phyloP scores from a whole-genome alignment of 1,140 invertebrate species.

The Leucophenga varia region DNA sequence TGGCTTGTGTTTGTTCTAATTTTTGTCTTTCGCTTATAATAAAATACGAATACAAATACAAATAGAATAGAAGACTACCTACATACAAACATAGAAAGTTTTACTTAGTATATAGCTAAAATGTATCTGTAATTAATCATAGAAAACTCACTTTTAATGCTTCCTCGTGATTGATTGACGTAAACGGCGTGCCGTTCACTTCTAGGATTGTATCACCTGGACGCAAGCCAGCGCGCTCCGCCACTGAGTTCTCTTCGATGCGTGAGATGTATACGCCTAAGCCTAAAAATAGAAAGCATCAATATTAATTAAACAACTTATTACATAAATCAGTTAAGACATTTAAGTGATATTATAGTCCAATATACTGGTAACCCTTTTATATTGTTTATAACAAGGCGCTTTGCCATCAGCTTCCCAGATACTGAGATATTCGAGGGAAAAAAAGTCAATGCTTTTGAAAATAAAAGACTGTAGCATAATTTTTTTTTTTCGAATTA shows the following conservation, averaged over 20 bases:
- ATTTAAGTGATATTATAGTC: no score
- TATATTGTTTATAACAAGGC: no score
- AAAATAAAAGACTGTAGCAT: no score
- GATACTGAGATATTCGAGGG: no score
- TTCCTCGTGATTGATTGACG: constrained; percentile 82
- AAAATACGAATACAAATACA: neutral
- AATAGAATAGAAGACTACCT: constrained; percentile 1
- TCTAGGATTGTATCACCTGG: constrained; percentile 87
- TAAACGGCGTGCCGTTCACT: constrained; percentile 86
- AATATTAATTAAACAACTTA: no score
- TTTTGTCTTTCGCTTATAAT: neutral
- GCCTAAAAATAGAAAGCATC: constrained; percentile 62
- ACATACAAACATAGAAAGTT: neutral
- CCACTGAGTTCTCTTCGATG: constrained; percentile 83
- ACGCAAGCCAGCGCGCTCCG: constrained; percentile 78
- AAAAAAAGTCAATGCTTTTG: no score
- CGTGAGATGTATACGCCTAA: constrained; percentile 85
- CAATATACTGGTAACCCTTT: no score
- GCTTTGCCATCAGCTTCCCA: no score
- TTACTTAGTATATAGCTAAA: no score
- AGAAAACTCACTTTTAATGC: constrained; percentile 74
- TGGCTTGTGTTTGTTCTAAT: neutral
- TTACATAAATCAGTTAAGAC: no score
- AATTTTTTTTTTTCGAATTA: no score
- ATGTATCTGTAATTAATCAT: constrained; percentile 16